These are phyloP conservation scores for Microcebus lehilahytsara DNA, from an alignment of 2,113 vertebrate species.

Conservation along the genomic window DNA sequence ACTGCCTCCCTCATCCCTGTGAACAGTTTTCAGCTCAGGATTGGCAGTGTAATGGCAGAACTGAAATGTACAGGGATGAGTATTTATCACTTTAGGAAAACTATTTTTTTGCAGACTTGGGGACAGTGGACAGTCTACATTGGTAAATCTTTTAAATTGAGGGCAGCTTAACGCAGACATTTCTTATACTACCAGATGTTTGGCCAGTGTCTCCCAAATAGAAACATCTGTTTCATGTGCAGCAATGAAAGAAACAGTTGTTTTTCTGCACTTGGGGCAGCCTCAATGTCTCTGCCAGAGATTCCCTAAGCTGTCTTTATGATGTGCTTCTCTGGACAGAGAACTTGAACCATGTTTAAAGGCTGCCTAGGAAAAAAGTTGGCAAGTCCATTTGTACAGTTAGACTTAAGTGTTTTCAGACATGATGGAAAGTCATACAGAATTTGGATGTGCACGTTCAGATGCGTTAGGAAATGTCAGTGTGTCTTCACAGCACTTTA, in stretches of 20 bases:
- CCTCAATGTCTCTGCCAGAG: neutral
- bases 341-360: slow-evolving; percentile 1
- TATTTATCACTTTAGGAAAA: neutral
- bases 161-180: neutral
- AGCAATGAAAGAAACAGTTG: slow-evolving; percentile 39
- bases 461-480: neutral
- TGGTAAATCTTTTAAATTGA: slow-evolving; percentile 4
- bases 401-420: slow-evolving; percentile 39
- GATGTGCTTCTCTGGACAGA: neutral
- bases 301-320: neutral
- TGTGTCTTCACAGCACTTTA: neutral
- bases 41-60: neutral
- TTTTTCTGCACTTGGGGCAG: neutral
- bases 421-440: neutral
- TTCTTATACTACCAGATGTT: slow-evolving; percentile 55
- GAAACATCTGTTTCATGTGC: slow-evolving; percentile 55
- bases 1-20: neutral
- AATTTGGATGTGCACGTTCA: neutral
- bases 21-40: neutral
- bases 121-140: neutral
- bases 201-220: neutral
- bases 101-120: slow-evolving; percentile 11
- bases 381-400: neutral
- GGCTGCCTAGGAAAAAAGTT: neutral
- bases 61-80: neutral